Evolutionary conservation across 2,888 invertebrate genomes (phyloP), one percentile per base, ranked within the genome.

Genomic region (Acleris holmiana): DNA sequence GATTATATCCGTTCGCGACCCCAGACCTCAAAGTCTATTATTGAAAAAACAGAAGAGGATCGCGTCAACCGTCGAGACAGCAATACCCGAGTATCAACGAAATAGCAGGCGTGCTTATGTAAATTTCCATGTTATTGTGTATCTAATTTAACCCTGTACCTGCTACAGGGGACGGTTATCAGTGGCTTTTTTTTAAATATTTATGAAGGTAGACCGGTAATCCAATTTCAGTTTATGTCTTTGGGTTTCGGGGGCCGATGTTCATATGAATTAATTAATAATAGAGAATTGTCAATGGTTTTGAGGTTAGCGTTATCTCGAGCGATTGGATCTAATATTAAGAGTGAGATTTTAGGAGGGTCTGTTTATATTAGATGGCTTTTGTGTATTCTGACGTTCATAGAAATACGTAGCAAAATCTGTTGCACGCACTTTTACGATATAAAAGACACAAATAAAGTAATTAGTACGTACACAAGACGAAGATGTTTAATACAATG

Each of bases 191-290:
- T 91, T 92, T 92, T 88, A 91, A 91, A 91, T 92, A 92, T 91
- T 92, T 92, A 92, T 88, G 89, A 89, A 85, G 82, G 81, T 77
- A 76, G 76, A 77, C 79, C 83, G 79, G 87, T 89, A 88, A 92
- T 92, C 91, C 92, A 92, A 92, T 92, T 92, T 91, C 88, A 83
- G 84, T 86, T 92, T 91, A 92, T 91, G 90, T 86, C 85, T 89
- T 90, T 83, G 84, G 91, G 86, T 85, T 79, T 76, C 84, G 83
- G 80, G 85, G 87, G 86, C 84, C 86, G 79, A 81, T 82, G 73
- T 88, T 67, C 68, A 60, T 56, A 84, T 85, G 65, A 65, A 65
- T 65, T 65, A 85, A 84, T 83, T 86, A 86, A 88, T 91, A 89
- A 91, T 91, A 90, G 89, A 86, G 83, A 79, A 72, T 55, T 61